Conservation (phyloP, 2,797 vertebrate species). For the Microhierax caerulescens region DNA sequence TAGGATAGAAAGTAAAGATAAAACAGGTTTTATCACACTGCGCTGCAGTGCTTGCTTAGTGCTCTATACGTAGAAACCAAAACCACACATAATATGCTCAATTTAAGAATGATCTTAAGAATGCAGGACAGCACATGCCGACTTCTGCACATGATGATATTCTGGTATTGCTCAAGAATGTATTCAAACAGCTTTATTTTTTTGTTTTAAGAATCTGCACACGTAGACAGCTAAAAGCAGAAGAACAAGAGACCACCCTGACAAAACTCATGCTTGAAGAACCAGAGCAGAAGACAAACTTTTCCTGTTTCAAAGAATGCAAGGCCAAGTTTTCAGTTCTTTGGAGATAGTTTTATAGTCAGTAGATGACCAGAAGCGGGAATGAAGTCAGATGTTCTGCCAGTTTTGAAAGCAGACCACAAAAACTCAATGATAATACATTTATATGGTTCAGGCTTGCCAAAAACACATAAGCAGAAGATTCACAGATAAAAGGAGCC, state of each 20-base stretch:
- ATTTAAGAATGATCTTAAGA: neutral
- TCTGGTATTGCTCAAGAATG: neutral
- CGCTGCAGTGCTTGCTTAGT: neutral
- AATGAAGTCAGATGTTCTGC: neutral
- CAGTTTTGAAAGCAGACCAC: neutral
- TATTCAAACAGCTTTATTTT: neutral
- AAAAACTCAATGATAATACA: neutral
- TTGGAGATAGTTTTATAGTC: neutral
- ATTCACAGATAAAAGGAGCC: neutral
- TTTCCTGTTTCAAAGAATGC: neutral
- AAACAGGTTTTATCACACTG: neutral
- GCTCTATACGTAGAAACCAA: neutral
- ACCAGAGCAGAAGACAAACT: neutral
- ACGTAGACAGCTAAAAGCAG: neutral
- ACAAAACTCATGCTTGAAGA: neutral
- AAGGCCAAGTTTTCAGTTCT: neutral
- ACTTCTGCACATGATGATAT: neutral
- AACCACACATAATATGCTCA: neutral
- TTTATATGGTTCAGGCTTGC: neutral
- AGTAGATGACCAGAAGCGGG: neutral
- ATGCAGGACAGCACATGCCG: neutral
- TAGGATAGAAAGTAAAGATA: neutral
- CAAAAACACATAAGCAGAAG: neutral
- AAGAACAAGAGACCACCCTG: neutral
- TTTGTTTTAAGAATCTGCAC: neutral